Percentiles rank a stretch among this genome's conserved stretches.
These are phyloP conservation scores for Coptotermes formosanus DNA, from an alignment of 1,140 invertebrate genomes.

Conservation along the genomic window DNA sequence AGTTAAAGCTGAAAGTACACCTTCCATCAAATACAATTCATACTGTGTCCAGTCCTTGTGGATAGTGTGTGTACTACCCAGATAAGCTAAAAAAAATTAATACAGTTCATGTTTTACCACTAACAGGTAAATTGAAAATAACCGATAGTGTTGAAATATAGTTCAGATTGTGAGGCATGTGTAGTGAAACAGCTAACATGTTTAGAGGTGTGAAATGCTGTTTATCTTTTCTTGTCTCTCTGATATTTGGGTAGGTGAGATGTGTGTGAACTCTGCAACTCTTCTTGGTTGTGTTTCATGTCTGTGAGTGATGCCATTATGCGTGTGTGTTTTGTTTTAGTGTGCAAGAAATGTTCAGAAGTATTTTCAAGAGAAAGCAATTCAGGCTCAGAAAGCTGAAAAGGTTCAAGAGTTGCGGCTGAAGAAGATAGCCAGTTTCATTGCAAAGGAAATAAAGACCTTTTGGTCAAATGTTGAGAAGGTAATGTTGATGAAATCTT, in stretches of 20 bases:
- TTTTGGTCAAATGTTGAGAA: slow-evolving; percentile 98
- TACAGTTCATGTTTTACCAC: too few species aligned
- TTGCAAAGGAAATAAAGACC: slow-evolving; percentile 89
- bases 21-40: too few species aligned
- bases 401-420: slow-evolving; percentile 87
- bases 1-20: too few species aligned
- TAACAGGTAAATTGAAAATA: too few species aligned
- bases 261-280: background rate
- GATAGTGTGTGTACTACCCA: too few species aligned
- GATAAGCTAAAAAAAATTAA: too few species aligned
- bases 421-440: slow-evolving; percentile 81
- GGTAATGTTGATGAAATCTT: slow-evolving; percentile 46
- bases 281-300: slow-evolving; percentile 2
- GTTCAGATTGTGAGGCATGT: too few species aligned
- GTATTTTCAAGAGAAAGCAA: slow-evolving; percentile 92
- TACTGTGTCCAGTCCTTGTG: too few species aligned
- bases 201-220: too few species aligned
- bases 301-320: background rate
- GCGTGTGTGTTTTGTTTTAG: slow-evolving; percentile 40
- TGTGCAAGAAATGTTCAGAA: slow-evolving; percentile 90
- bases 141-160: too few species aligned
- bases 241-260: background rate
- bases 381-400: slow-evolving; percentile 84
- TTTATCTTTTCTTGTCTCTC: background rate
- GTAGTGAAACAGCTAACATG: too few species aligned